These are phyloP conservation scores for Agrotis ipsilon DNA, from an alignment of 2,888 invertebrate genomes.

Conservation along the genomic window DNA sequence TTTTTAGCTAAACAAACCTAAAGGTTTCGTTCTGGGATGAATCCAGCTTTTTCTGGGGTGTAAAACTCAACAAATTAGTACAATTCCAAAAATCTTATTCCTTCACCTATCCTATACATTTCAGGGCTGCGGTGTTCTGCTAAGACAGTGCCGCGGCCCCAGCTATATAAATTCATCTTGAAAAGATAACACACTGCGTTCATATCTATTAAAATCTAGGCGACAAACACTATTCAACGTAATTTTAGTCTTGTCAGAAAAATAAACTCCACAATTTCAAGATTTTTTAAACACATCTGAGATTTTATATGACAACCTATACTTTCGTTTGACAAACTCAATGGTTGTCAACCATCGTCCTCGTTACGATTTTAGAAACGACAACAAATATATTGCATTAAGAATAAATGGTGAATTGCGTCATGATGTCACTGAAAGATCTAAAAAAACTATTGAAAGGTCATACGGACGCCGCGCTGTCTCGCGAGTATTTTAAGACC, in stretches of 20 bases:
- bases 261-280: not conserved
- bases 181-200: not conserved
- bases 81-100: no score
- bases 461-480: slow-evolving; percentile 71
- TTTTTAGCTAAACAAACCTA: no score
- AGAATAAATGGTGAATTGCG: slow-evolving; percentile 56
- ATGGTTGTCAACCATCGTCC: slow-evolving; percentile 48
- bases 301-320: slow-evolving; percentile 9
- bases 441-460: slow-evolving; percentile 66
- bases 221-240: not conserved
- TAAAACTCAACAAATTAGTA: no score
- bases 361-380: slow-evolving; percentile 54
- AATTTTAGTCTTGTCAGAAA: not conserved
- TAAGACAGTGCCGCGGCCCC: no score
- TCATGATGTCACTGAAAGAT: slow-evolving; percentile 61
- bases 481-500: slow-evolving; percentile 59
- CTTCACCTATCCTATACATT: no score
- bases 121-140: no score
- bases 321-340: slow-evolving; percentile 28
- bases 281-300: slow-evolving; percentile 1
- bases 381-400: slow-evolving; percentile 57
- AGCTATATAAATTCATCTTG: not conserved
- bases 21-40: no score
- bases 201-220: not conserved
- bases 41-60: no score